These are phyloP conservation scores for Rhodinocichla rosea DNA, from an alignment of 2,113 vertebrate genomes.

Conservation along the genomic window DNA sequence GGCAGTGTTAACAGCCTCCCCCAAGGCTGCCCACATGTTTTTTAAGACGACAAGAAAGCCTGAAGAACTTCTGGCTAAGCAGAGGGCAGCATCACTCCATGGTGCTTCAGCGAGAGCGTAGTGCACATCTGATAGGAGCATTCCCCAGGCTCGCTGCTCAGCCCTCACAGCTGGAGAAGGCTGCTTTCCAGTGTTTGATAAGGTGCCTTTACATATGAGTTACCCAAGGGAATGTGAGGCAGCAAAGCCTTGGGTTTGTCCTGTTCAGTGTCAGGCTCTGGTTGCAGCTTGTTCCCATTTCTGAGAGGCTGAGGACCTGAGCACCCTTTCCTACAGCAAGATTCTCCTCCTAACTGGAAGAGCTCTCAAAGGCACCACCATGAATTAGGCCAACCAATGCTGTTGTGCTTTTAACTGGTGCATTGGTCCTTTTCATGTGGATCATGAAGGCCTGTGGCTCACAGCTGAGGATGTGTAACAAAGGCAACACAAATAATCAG, in stretches of 20 bases:
- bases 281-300: background rate
- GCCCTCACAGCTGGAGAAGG: background rate
- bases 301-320: background rate
- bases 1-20: background rate
- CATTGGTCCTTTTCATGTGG: background rate
- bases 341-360: background rate
- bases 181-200: background rate
- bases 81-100: background rate
- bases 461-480: background rate
- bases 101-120: fast-evolving
- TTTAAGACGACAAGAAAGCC: background rate
- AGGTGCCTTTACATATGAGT: background rate
- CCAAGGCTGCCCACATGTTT: background rate
- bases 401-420: background rate
- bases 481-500: background rate
- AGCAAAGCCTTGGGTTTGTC: background rate
- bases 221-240: background rate
- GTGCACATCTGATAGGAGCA: background rate
- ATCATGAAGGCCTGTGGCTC: background rate
- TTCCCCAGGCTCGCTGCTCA: background rate
- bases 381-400: background rate
- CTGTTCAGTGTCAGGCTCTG: background rate
- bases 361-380: background rate
- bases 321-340: background rate
- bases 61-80: background rate